A percentile compares a stretch with the other conserved stretches of the same genome.
Conservation (phyloP, 2,888 invertebrate species). For the Tubulanus polymorphus region DNA sequence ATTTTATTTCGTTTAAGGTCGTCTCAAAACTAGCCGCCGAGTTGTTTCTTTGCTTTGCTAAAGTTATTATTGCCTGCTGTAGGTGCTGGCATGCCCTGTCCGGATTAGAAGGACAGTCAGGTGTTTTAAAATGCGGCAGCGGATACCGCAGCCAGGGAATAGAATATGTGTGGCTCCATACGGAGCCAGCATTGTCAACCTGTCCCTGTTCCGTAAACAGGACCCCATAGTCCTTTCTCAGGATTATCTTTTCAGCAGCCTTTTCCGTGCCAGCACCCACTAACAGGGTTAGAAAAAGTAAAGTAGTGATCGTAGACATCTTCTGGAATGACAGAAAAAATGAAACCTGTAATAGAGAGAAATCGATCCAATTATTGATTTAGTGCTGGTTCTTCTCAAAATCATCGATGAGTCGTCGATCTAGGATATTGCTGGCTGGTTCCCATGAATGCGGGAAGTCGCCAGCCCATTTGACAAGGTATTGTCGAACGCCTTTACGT, state of each 20-base stretch:
- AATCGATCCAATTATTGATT: background rate
- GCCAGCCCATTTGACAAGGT: background rate
- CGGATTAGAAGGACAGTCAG: too few relatives aligned
- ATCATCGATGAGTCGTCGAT: background rate
- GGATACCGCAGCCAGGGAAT: background rate
- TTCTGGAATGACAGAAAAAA: background rate
- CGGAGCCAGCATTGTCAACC: background rate
- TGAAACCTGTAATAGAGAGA: background rate
- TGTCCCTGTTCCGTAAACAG: background rate
- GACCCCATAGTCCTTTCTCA: background rate
- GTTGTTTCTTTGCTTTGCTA: too few relatives aligned
- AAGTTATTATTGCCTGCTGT: too few relatives aligned
- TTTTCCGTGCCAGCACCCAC: too few relatives aligned
- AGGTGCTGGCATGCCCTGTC: too few relatives aligned
- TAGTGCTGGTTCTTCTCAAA: background rate
- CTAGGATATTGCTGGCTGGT: background rate
- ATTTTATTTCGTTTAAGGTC: too few relatives aligned
- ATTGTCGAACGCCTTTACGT: background rate
- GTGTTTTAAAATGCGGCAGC: too few relatives aligned
- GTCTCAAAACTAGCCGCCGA: too few relatives aligned
- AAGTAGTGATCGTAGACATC: too few relatives aligned
- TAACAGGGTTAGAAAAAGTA: too few relatives aligned
- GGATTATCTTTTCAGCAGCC: background rate
- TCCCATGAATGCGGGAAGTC: background rate
- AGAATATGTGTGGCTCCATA: background rate